Conservation (phyloP, 2,888 invertebrate genomes). For the Hoplodrina ambigua region DNA sequence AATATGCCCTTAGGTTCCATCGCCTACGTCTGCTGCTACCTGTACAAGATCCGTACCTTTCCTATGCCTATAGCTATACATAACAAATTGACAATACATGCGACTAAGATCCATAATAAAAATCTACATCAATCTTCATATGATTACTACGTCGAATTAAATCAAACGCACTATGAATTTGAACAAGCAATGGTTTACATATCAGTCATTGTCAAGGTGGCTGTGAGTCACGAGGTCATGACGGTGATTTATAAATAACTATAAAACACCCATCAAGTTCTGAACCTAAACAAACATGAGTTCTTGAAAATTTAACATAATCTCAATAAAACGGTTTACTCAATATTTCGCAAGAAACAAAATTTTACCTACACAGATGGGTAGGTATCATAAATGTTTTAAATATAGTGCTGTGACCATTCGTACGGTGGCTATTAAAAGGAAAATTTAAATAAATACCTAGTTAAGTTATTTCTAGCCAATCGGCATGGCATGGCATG, state of each 20-base stretch:
- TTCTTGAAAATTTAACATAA: slow-evolving; percentile 59
- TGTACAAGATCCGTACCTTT: too few species aligned
- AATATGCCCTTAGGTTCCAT: too few species aligned
- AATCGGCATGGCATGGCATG: neutral
- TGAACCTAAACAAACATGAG: slow-evolving; percentile 66
- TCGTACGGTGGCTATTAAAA: slow-evolving; percentile 1
- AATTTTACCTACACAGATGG: slow-evolving; percentile 13
- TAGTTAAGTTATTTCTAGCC: slow-evolving; percentile 9
- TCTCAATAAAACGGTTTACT: slow-evolving; percentile 29
- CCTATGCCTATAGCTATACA: too few species aligned
- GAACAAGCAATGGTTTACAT: slow-evolving; percentile 62
- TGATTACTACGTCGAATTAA: slow-evolving; percentile 5
- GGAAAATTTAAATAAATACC: slow-evolving; percentile 19
- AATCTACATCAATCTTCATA: too few species aligned
- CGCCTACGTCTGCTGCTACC: too few species aligned
- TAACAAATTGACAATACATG: too few species aligned
- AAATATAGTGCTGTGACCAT: slow-evolving; percentile 18
- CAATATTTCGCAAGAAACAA: slow-evolving; percentile 35
- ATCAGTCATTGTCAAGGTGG: slow-evolving; percentile 70
- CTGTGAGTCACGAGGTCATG: slow-evolving; percentile 71
- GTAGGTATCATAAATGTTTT: slow-evolving; percentile 19
- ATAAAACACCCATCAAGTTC: slow-evolving; percentile 67
- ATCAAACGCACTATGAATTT: slow-evolving; percentile 69
- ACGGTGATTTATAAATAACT: slow-evolving; percentile 60
- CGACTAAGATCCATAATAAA: too few species aligned